These are phyloP conservation scores for Coreius guichenoti DNA, from an alignment of 2,797 vertebrate genomes.

Conservation along the genomic window DNA sequence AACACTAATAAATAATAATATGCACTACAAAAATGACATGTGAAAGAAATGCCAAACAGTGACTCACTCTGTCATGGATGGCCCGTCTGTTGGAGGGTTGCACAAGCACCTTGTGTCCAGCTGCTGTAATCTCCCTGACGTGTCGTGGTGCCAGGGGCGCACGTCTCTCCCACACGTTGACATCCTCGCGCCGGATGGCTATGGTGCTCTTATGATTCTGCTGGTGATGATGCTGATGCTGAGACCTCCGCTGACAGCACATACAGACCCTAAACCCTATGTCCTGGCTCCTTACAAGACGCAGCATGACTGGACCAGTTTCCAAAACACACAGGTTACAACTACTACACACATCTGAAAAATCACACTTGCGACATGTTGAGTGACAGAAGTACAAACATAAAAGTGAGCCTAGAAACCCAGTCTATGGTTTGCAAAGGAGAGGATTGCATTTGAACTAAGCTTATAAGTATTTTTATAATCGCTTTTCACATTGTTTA, in stretches of 20 bases:
- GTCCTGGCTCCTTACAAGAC: constrained; percentile 70
- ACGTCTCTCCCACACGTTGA: constrained; percentile 94
- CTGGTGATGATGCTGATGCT: constrained; percentile 69
- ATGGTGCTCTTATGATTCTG: constrained; percentile 79
- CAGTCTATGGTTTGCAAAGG: constrained; percentile 6
- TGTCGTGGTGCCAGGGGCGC: constrained; percentile 94
- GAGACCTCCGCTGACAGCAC: constrained; percentile 63
- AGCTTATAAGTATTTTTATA: background rate
- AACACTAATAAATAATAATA: background rate
- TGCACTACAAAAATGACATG: background rate
- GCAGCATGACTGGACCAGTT: constrained; percentile 83
- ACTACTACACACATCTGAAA: constrained; percentile 12
- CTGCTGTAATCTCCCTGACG: constrained; percentile 87
- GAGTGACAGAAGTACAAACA: background rate
- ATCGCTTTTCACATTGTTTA: background rate
- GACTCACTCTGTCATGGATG: constrained; percentile 89
- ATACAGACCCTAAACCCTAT: constrained; percentile 62
- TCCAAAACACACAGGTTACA: constrained; percentile 35
- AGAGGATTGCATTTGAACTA: constrained; percentile 41
- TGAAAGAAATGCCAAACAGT: background rate
- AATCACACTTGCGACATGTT: background rate
- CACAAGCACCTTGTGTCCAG: constrained; percentile 92
- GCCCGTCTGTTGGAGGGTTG: constrained; percentile 95
- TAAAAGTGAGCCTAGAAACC: background rate
- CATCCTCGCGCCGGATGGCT: constrained; percentile 92